Percentiles rank a stretch among this genome's conserved stretches.
Evolutionary conservation across 2,797 vertebrate species (phyloP).

Genomic region (Echeneis naucrates): DNA sequence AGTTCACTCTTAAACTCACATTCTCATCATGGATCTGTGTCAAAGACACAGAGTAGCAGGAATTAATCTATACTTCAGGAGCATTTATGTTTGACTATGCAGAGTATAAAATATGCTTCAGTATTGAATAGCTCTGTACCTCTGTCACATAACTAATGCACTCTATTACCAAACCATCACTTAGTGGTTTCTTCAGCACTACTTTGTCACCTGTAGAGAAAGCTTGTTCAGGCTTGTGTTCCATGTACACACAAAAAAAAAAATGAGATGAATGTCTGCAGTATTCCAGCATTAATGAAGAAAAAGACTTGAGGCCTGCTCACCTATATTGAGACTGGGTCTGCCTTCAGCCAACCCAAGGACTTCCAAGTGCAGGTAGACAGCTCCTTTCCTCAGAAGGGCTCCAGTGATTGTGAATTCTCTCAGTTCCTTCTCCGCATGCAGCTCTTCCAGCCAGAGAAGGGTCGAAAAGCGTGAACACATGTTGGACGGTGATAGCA

Average conservation of each 20-base stretch:
- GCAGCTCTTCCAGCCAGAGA: constrained; percentile 94
- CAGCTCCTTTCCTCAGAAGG: constrained; percentile 85
- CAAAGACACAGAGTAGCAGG: neutral
- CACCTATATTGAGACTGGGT: constrained; percentile 88
- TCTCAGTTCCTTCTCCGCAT: constrained; percentile 86
- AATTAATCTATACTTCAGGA: neutral
- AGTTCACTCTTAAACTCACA: constrained; percentile 88
- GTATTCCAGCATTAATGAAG: neutral
- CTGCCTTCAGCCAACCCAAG: constrained; percentile 89
- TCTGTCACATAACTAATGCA: constrained; percentile 87
- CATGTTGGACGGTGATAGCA: constrained; percentile 84
- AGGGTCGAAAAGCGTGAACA: constrained; percentile 88
- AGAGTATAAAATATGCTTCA: neutral
- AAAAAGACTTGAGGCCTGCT: constrained; percentile 16
- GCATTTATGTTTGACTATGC: neutral
- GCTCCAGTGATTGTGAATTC: constrained; percentile 88
- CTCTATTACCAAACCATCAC: constrained; percentile 79
- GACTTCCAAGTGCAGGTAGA: constrained; percentile 88
- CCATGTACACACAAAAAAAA: no score
- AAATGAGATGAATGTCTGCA: neutral
- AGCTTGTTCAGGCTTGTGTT: neutral
- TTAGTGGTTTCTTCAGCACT: constrained; percentile 86
- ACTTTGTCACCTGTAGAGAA: constrained; percentile 88
- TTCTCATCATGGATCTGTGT: constrained; percentile 89
- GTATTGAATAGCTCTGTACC: constrained; percentile 77